These are phyloP conservation scores for Cyanoderma ruficeps DNA, from an alignment of 2,113 vertebrate genomes.

Conservation along the genomic window DNA sequence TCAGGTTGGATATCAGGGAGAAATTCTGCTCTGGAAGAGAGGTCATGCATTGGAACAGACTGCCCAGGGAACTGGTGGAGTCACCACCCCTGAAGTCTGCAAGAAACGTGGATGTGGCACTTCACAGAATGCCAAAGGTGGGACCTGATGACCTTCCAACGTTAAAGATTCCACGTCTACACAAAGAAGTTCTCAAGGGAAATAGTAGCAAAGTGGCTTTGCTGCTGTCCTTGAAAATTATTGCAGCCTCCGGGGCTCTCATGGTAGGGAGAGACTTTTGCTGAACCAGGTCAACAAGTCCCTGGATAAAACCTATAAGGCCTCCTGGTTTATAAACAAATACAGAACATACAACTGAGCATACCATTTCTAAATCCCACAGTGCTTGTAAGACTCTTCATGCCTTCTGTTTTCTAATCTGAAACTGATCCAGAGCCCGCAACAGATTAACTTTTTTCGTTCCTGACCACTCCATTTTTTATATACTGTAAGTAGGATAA, in stretches of 20 bases:
- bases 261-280: rapidly evolving
- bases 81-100: background rate
- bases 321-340: background rate
- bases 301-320: background rate
- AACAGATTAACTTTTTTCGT: background rate
- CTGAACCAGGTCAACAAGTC: background rate
- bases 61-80: background rate
- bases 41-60: background rate
- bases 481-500: background rate
- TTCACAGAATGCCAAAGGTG: background rate
- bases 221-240: rapidly evolving
- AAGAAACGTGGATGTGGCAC: background rate
- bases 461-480: background rate
- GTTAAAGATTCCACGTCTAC: background rate
- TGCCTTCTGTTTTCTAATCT: background rate
- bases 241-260: background rate
- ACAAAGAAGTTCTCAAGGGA: no score
- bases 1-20: background rate
- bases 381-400: background rate
- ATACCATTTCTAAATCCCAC: background rate
- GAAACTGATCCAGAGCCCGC: background rate
- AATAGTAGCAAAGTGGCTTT: rapidly evolving
- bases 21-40: background rate
- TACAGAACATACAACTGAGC: background rate
- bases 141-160: background rate